Base-by-base conservation (phyloP, 2,888 invertebrate species). In the Conomelus anceps region DNA sequence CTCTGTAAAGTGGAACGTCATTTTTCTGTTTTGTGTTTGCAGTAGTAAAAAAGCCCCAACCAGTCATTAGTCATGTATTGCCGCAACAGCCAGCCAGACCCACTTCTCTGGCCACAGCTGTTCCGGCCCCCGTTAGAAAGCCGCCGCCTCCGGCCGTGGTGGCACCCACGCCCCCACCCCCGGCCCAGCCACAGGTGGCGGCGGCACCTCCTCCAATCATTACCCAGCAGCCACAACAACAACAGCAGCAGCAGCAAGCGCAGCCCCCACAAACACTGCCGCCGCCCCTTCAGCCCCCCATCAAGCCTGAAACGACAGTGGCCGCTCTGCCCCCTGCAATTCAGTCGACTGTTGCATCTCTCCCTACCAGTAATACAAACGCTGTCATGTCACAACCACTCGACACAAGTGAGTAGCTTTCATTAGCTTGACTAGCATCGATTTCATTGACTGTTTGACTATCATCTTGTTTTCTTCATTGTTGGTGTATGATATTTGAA, bases 91-190 rank as follows among this genome's bases (percentile, higher is more conserved):
- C 92, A 13, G 91, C 92, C 6, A 91, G 92, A 84, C 92, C 92
- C 20, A 90, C 92, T 9, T 90, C 92, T 89, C 92, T 93, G 92
- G 93, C 93, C 91, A 93, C 93, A 22, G 93, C 93, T 90, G 93
- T 93, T 88, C 93, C 93, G 93, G 34, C 93, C 93, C 89, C 93
- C 20, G 89, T 89, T 17, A 91, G 91, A 89, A 90, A 91, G 88
- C 89, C 90, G 22, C 91, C 91, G 1, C 89, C 86, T 87, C 90
- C 85, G 88, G 89, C 22, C 84, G n/a, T n/a, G n/a, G n/a, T n/a
- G n/a, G n/a, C n/a, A n/a, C 89, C 23, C 34, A 89, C 23, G 84
- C 89, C 20, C 34, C 89, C 90, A 6, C 88, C 89, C 85, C n/a
- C 89, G n/a, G 29, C 88, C 89, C 89, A 26, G 88, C 88, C 17